phyloP scores from a whole-genome alignment of 2,888 invertebrate genomes.

The Melitaea athalia region DNA sequence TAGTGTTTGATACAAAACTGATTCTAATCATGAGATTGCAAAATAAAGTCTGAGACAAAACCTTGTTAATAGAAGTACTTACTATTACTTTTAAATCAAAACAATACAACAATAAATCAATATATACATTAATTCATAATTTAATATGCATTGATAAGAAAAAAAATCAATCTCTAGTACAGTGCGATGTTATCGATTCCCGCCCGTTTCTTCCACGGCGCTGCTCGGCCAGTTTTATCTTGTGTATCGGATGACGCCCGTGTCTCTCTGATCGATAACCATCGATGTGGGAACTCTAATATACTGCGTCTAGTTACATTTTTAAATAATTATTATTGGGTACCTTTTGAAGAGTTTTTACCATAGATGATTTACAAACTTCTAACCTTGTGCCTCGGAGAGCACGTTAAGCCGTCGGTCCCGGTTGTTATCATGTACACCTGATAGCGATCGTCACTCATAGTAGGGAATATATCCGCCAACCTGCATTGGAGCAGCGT shows the following conservation, averaged over 20 bases:
- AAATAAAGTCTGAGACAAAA: too few relatives aligned
- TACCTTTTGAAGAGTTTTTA: not conserved
- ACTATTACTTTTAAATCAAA: not conserved
- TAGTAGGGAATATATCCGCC: too few relatives aligned
- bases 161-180: conserved; percentile 17
- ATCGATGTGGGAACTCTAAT: conserved; percentile 28
- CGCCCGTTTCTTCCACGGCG: conserved; percentile 37
- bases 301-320: conserved; percentile 29
- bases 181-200: conserved; percentile 40
- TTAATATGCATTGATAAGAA: not conserved
- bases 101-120: not conserved
- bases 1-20: too few relatives aligned
- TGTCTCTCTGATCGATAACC: conserved; percentile 35
- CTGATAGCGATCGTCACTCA: too few relatives aligned
- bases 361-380: not conserved
- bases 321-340: conserved; percentile 14
- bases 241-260: conserved; percentile 39
- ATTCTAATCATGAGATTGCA: too few relatives aligned
- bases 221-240: conserved; percentile 39
- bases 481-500: too few relatives aligned
- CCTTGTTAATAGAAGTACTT: too few relatives aligned
- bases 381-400: too few relatives aligned
- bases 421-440: too few relatives aligned
- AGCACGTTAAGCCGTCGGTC: too few relatives aligned
- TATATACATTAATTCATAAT: not conserved